Conservation (phyloP, 2,113 vertebrate species). For the Tragulus kanchil region DNA sequence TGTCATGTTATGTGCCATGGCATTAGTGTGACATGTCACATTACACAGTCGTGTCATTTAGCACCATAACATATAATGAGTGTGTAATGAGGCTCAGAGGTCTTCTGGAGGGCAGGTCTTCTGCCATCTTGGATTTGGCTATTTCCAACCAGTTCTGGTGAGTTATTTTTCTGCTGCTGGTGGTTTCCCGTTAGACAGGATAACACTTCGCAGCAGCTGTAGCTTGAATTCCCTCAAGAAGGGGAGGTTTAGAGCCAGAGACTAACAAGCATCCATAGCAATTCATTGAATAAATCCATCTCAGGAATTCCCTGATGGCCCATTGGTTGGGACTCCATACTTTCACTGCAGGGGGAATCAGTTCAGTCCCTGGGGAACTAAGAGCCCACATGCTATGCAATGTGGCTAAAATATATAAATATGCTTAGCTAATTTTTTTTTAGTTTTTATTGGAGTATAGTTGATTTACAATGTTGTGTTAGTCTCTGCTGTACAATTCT, state of each 20-base stretch:
- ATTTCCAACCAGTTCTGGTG: neutral
- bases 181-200: neutral
- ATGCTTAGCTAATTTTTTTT: neutral
- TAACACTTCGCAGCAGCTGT: neutral
- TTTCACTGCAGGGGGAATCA: neutral
- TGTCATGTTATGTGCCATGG: no score
- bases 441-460: neutral
- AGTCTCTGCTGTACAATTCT: neutral
- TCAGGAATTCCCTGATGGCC: neutral
- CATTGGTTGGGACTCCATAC: accelerated
- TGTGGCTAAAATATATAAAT: neutral
- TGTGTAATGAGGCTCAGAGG: neutral
- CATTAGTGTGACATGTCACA: no score
- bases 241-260: neutral
- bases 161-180: neutral
- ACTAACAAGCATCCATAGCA: no score
- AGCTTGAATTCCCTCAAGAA: neutral
- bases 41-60: neutral
- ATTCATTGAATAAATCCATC: neutral
- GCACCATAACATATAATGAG: neutral
- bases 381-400: neutral
- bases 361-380: neutral
- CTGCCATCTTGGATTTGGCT: neutral
- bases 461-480: neutral
- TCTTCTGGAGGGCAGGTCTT: neutral